phyloP scores from a whole-genome alignment of 2,888 invertebrate genomes.

The Helicoverpa assulta region DNA sequence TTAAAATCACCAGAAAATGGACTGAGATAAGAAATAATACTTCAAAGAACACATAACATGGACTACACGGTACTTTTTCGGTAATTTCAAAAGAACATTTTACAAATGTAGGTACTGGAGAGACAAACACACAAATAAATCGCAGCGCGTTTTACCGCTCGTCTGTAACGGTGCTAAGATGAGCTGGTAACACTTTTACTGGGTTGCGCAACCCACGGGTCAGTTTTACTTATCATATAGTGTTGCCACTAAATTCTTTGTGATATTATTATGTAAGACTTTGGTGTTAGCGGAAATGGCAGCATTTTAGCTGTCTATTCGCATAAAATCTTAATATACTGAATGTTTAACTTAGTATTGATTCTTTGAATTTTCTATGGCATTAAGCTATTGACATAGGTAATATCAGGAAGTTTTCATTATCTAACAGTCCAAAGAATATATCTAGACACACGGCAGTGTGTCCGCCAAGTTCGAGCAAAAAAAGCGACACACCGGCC shows the following conservation, averaged over 20 bases:
- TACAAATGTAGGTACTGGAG: background rate
- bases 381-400: too few species aligned
- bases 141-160: slow-evolving; percentile 32
- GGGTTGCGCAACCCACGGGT: slow-evolving; percentile 48
- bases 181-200: slow-evolving; percentile 57
- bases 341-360: background rate
- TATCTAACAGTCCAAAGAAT: too few species aligned
- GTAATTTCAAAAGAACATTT: slow-evolving; percentile 3
- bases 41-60: too few species aligned
- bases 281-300: slow-evolving; percentile 21
- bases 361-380: too few species aligned
- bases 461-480: too few species aligned
- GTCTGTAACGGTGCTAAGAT: slow-evolving; percentile 52
- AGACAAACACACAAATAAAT: slow-evolving; percentile 2
- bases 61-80: too few species aligned
- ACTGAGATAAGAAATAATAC: too few species aligned
- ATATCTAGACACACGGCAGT: too few species aligned
- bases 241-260: slow-evolving; percentile 32
- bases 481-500: too few species aligned
- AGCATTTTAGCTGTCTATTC: slow-evolving; percentile 23
- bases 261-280: slow-evolving; percentile 34
- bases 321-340: slow-evolving; percentile 15
- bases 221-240: slow-evolving; percentile 27
- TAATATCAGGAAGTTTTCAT: too few species aligned
- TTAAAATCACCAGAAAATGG: too few species aligned